Evolutionary conservation across 2,113 vertebrate species (phyloP).

Genomic region (Tilapia sparmanii): DNA sequence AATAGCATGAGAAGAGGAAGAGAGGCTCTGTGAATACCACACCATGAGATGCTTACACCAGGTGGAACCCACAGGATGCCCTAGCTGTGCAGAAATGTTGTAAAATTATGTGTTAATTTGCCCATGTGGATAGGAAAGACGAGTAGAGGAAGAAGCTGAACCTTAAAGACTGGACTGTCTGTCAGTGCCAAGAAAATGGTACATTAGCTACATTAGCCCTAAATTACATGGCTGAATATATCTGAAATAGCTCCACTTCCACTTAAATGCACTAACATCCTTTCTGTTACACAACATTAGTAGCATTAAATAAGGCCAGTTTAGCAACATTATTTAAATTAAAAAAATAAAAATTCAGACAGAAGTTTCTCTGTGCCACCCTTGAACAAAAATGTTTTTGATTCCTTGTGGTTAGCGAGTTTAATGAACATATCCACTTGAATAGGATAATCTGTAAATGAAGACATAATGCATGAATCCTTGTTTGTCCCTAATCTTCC

Average conservation of each 20-base stretch:
- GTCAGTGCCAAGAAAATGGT: conserved; percentile 6
- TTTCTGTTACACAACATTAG: background rate
- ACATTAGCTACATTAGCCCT: conserved; percentile 25
- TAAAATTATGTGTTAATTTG: conserved; percentile 62
- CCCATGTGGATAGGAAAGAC: background rate
- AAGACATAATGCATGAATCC: background rate
- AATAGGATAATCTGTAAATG: background rate
- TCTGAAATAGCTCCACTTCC: conserved; percentile 16
- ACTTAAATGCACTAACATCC: background rate
- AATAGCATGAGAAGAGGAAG: conserved; percentile 56
- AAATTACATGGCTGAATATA: conserved; percentile 4
- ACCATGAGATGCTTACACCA: conserved; percentile 13
- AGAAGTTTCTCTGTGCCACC: background rate
- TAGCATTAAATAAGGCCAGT: background rate
- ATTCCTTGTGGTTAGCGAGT: background rate
- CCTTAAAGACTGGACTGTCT: conserved; percentile 2
- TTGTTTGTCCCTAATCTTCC: conserved; percentile 13
- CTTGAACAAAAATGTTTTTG: background rate
- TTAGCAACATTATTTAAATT: background rate
- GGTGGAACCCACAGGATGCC: conserved; percentile 43
- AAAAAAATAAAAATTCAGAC: background rate
- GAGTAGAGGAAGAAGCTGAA: background rate
- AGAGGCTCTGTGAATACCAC: conserved; percentile 40
- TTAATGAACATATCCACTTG: background rate
- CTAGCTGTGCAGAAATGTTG: conserved; percentile 63